Percentiles rank a stretch among this genome's conserved stretches.
phyloP scores from a whole-genome alignment of 92 coral and sea anemone genomes.

The Phenganax marumi region DNA sequence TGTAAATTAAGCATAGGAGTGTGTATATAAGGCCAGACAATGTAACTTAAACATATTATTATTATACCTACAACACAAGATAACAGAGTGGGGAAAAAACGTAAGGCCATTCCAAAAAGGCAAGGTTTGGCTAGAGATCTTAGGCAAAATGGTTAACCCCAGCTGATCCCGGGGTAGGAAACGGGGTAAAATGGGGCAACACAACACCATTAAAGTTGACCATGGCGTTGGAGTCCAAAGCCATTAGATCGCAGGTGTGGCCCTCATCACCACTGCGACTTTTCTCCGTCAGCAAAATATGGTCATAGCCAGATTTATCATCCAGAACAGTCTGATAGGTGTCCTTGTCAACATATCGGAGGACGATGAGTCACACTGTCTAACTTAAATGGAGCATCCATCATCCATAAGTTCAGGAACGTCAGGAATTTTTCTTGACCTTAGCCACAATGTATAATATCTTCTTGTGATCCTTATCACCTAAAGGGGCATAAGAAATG shows the following conservation, averaged over 20 bases:
- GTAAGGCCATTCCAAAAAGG: too few species aligned
- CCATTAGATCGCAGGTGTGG: too few species aligned
- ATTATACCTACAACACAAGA: too few species aligned
- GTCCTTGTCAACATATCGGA: conserved; percentile 41
- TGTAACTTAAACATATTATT: too few species aligned
- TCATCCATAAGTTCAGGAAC: conserved; percentile 47
- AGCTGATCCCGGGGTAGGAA: too few species aligned
- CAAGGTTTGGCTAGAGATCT: too few species aligned
- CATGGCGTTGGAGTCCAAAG: too few species aligned
- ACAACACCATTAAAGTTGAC: too few species aligned
- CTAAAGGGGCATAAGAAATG: conserved; percentile 45
- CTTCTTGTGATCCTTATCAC: conserved; percentile 57
- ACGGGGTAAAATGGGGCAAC: too few species aligned
- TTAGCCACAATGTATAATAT: not conserved
- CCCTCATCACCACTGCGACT: not conserved
- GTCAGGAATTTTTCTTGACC: conserved; percentile 39
- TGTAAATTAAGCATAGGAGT: not conserved
- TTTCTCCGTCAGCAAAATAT: conserved; percentile 32
- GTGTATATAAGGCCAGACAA: too few species aligned
- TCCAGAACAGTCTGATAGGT: conserved; percentile 44
- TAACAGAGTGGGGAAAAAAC: too few species aligned
- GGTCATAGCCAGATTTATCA: conserved; percentile 55
- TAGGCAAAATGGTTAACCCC: too few species aligned
- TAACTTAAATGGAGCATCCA: conserved; percentile 29
- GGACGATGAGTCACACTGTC: conserved; percentile 37